A percentile compares a stretch with the other conserved stretches of the same genome.
These are phyloP conservation scores for Cetonia aurata DNA, from an alignment of 2,888 invertebrate genomes.

Conservation along the genomic window DNA sequence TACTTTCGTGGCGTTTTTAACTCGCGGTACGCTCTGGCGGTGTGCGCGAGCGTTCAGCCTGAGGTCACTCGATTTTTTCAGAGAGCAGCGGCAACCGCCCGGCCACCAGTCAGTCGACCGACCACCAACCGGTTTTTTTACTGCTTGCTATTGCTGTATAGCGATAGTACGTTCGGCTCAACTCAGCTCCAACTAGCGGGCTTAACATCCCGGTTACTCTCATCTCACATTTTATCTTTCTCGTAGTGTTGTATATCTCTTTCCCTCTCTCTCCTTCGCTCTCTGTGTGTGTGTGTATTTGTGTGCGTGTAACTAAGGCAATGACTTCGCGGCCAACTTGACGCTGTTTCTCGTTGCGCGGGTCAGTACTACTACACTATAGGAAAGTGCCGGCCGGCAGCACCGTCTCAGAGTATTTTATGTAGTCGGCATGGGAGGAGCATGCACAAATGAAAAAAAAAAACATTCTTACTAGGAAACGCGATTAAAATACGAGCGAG, in stretches of 20 bases:
- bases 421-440: too few relatives aligned
- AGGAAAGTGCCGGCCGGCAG: too few relatives aligned
- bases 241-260: background rate
- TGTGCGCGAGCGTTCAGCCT: slow-evolving; percentile 12
- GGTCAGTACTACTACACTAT: slow-evolving; percentile 8
- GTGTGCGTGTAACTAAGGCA: slow-evolving; percentile 11
- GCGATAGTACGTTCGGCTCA: background rate
- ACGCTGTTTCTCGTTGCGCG: slow-evolving; percentile 24
- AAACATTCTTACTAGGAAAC: too few relatives aligned
- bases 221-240: background rate
- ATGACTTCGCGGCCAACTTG: slow-evolving; percentile 26
- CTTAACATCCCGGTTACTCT: too few relatives aligned
- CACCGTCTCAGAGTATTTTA: too few relatives aligned
- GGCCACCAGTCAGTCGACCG: background rate
- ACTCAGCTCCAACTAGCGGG: background rate
- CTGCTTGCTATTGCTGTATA: background rate
- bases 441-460: too few relatives aligned
- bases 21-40: background rate
- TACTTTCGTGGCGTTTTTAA: background rate
- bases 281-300: background rate
- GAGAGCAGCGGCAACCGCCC: background rate
- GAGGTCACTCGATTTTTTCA: slow-evolving; percentile 28
- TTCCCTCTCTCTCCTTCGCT: too few relatives aligned
- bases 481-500: too few relatives aligned
- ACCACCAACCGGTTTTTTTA: slow-evolving; percentile 12